These are phyloP conservation scores for Drosophila aff. DNA, from an alignment of 1,140 invertebrate genomes.

Conservation along the genomic window DNA sequence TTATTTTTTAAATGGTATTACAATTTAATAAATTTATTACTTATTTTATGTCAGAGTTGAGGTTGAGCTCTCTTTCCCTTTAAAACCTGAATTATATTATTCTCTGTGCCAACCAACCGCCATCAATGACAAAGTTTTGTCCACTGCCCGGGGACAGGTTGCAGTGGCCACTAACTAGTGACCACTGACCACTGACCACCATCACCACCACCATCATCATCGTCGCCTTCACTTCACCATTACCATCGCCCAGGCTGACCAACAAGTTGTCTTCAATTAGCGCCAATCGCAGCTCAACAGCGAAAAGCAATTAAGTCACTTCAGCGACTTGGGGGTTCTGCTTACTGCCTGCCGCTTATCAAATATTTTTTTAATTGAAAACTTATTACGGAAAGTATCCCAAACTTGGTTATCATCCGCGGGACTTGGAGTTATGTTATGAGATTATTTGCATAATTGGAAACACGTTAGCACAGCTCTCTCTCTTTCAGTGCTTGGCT, in stretches of 20 bases:
- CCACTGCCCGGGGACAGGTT: constrained; percentile 49
- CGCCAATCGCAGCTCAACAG: constrained; percentile 75
- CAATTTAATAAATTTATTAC: no score
- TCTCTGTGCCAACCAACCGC: constrained; percentile 3
- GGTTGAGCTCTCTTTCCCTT: neutral
- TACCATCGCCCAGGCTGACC: constrained; percentile 18
- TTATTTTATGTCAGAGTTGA: neutral
- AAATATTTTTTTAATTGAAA: constrained; percentile 55
- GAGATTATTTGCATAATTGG: constrained; percentile 49
- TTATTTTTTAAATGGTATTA: no score
- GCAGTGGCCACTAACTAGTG: constrained; percentile 23
- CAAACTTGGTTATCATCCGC: constrained; percentile 38
- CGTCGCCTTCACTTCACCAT: constrained; percentile 14
- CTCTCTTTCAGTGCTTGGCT: constrained; percentile 1
- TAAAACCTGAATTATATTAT: constrained; percentile 1
- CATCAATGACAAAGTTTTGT: constrained; percentile 58
- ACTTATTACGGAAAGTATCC: constrained; percentile 49
- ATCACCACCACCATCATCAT: neutral
- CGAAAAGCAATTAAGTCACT: constrained; percentile 81
- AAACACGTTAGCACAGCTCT: constrained; percentile 46
- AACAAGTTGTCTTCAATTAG: constrained; percentile 80
- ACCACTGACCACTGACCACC: constrained; percentile 19
- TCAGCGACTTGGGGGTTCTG: constrained; percentile 42
- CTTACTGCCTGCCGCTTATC: constrained; percentile 19
- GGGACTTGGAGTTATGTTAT: constrained; percentile 32